Percentiles rank a stretch among this genome's conserved stretches.
Conservation (phyloP, 2,113 vertebrate species). For the Ivindomyrus marchei region DNA sequence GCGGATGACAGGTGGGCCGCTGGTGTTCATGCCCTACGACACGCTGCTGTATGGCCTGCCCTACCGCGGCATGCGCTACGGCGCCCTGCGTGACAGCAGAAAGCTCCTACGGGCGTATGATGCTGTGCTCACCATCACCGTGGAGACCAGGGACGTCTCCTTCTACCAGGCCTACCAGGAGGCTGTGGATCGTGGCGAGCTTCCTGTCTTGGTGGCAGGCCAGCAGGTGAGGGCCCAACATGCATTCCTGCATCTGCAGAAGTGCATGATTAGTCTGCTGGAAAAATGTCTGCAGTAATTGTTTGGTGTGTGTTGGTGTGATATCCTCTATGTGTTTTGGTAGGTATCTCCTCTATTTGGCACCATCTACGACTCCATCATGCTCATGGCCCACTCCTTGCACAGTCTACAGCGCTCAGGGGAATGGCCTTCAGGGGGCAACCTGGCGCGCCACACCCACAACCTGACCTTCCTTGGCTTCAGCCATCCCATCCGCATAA, state of each 20-base stretch:
- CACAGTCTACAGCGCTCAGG: slow-evolving; percentile 40
- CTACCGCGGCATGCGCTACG: slow-evolving; percentile 49
- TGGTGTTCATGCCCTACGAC: slow-evolving; percentile 68
- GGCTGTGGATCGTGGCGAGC: slow-evolving; percentile 52
- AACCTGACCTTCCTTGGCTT: slow-evolving; percentile 48
- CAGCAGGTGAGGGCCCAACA: background rate
- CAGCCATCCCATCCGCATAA: slow-evolving; percentile 37
- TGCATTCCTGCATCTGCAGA: background rate
- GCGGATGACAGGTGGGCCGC: slow-evolving; percentile 59
- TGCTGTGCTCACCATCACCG: slow-evolving; percentile 63
- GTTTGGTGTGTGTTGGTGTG: background rate
- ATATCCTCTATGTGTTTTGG: background rate
- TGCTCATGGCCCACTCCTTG: slow-evolving; percentile 64
- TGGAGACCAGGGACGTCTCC: slow-evolving; percentile 50
- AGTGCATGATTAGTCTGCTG: background rate
- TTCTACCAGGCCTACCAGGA: slow-evolving; percentile 60
- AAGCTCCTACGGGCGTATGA: slow-evolving; percentile 67
- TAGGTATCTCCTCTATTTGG: slow-evolving; percentile 87
- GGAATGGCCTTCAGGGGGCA: slow-evolving; percentile 65
- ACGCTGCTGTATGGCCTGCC: slow-evolving; percentile 69
- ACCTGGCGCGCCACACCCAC: slow-evolving; percentile 51
- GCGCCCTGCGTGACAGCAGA: slow-evolving; percentile 47
- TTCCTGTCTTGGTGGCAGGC: slow-evolving; percentile 31
- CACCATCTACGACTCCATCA: slow-evolving; percentile 80
- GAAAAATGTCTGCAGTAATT: background rate